Base-by-base conservation (phyloP, 2,888 invertebrate genomes). In the Drosophila merina region DNA sequence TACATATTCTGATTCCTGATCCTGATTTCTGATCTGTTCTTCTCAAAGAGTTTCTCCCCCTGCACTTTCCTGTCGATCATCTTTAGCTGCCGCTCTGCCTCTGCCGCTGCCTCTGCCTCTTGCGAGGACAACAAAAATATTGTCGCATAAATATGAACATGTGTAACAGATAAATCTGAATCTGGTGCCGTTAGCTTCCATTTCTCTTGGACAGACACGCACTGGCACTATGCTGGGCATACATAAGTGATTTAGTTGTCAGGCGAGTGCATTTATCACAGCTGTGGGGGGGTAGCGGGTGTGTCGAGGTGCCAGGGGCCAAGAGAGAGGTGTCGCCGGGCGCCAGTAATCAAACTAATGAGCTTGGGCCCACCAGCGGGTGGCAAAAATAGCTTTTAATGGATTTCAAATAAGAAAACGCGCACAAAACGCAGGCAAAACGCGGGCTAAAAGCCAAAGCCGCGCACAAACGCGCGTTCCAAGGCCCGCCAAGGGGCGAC, bases 331-430 rank as follows among this genome's bases (percentile, higher is more conserved):
- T 5, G 8, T 8, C 3, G 25, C 0, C 6, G 40, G 14, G 86
- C 81, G 86, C 86, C 75, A 76, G 82, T 86, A 86, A 83, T 83
- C 86, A 83, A 83, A 86, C 80, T 83, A 83, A 83, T 83, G 82
- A 82, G 82, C 83, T 70, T 67, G 67, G 20, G 20, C 20, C 20
- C 20, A 20, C 20, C 20, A 20, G 20, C 20, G 20, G 54, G 55
- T 33, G 78, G 88, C 88, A 84, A 88, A 90, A 90, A 90, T 90
- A 89, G 90, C 89, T 86, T 90, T 90, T 90, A 90, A 90, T 90
- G 90, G 90, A 90, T 90, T 89, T 89, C 83, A 76, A 89, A 86
- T 78, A 74, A 62, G 55, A 71, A 70, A 56, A 28, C 38, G 51
- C 52, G 36, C 57, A 36, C 12, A 52, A 56, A 60, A 59, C 40